These are phyloP conservation scores for Drosophila colorata DNA, from an alignment of 2,888 invertebrate genomes.

Conservation along the genomic window DNA sequence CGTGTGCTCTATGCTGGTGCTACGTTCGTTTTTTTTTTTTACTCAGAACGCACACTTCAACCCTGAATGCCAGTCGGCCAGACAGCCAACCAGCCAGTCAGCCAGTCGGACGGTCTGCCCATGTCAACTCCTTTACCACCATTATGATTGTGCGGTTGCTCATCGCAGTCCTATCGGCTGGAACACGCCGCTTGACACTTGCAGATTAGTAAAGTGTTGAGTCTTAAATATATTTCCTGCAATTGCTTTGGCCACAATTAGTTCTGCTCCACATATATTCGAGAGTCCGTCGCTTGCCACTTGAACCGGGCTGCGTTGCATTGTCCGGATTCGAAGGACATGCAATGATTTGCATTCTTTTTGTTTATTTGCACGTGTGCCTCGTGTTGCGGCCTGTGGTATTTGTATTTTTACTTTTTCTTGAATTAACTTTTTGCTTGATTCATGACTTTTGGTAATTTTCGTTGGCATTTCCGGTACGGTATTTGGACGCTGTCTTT, in stretches of 20 bases:
- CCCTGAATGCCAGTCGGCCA: constrained; percentile 47
- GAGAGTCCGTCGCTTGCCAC: not conserved
- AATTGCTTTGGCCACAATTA: constrained; percentile 76
- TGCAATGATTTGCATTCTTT: constrained; percentile 74
- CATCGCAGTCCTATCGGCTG: constrained; percentile 23
- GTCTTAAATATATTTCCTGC: constrained; percentile 76
- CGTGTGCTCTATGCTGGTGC: constrained; percentile 56
- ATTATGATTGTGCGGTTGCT: constrained; percentile 51
- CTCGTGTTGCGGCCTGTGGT: too few relatives aligned
- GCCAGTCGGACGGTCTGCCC: constrained; percentile 45
- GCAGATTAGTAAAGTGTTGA: constrained; percentile 83
- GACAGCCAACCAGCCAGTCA: constrained; percentile 11
- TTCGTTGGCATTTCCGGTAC: constrained; percentile 66
- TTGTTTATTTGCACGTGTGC: constrained; percentile 54
- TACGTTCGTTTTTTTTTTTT: constrained; percentile 43
- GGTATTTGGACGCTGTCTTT: constrained; percentile 1
- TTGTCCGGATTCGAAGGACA: constrained; percentile 9
- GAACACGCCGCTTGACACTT: constrained; percentile 81
- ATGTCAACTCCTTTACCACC: constrained; percentile 69
- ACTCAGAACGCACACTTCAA: constrained; percentile 77
- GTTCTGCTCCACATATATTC: constrained; percentile 70
- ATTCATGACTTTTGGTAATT: constrained; percentile 81
- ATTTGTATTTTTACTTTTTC: constrained; percentile 56
- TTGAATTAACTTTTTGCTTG: constrained; percentile 83
- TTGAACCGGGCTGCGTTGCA: constrained; percentile 23